phyloP scores from a whole-genome alignment of 2,113 vertebrate species.

The Oryzias celebensis region DNA sequence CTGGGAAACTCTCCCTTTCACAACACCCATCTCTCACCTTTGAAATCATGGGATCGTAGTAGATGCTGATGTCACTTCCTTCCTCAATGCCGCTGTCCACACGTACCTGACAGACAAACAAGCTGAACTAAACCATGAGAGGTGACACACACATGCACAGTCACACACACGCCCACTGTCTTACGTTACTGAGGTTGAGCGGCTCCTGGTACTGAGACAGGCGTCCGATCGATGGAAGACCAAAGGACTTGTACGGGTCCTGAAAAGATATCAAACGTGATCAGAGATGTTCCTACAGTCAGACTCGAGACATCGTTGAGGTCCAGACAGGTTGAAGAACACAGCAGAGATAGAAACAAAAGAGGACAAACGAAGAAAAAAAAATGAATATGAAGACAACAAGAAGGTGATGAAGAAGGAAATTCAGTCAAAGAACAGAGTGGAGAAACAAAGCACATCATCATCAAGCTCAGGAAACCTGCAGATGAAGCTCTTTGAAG shows the following conservation, averaged over 20 bases:
- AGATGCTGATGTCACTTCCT: conserved; percentile 99
- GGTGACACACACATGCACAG: too few relatives aligned
- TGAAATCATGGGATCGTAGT: conserved; percentile 99
- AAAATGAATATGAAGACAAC: too few relatives aligned
- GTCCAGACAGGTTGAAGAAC: too few relatives aligned
- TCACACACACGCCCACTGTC: conserved; percentile 43
- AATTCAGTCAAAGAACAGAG: too few relatives aligned
- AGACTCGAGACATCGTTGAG: not conserved
- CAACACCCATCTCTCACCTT: conserved; percentile 80
- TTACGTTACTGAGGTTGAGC: conserved; percentile 82
- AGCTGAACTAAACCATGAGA: not conserved
- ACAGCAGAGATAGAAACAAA: too few relatives aligned
- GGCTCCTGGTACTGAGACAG: conserved; percentile 92
- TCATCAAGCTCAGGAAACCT: too few relatives aligned
- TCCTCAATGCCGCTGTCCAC: conserved; percentile 96
- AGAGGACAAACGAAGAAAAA: too few relatives aligned
- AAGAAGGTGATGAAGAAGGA: too few relatives aligned
- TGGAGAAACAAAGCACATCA: too few relatives aligned
- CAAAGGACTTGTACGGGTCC: conserved; percentile 99
- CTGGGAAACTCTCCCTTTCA: not conserved
- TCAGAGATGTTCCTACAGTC: not conserved
- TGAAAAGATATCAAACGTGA: conserved; percentile 43
- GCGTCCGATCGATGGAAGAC: conserved; percentile 92
- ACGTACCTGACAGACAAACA: conserved; percentile 81
- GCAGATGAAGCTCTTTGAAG: too few relatives aligned